Evolutionary conservation across 1,140 invertebrate species (phyloP).

Genomic region (Microplitis mediator): DNA sequence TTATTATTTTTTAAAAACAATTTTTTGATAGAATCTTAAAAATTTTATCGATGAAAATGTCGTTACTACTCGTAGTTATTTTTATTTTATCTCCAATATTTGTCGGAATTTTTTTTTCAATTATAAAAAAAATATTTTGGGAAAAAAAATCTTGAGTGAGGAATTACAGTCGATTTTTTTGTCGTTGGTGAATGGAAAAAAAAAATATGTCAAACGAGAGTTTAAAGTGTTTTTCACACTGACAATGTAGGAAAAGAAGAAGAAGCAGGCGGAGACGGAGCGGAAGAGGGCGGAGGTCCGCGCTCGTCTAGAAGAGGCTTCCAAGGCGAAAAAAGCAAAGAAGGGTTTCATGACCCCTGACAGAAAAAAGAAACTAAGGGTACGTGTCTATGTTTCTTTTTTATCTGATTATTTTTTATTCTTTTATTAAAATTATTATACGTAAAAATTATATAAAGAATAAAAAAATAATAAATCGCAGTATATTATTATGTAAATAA

Average conservation of each 20-base stretch:
- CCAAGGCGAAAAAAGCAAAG: conserved; percentile 94
- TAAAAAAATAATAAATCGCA: too few species aligned
- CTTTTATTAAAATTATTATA: not conserved
- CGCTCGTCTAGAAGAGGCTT: conserved; percentile 93
- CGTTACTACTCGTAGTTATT: too few species aligned
- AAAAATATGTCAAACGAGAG: conserved; percentile 6
- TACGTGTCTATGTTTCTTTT: conserved; percentile 61
- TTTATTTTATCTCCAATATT: not conserved
- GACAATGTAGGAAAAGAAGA: conserved; percentile 82
- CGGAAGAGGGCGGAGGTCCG: conserved; percentile 94
- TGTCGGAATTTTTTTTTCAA: not conserved
- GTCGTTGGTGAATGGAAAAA: not conserved
- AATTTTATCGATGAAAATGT: too few species aligned
- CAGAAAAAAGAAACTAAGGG: conserved; percentile 97
- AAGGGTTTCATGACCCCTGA: conserved; percentile 99
- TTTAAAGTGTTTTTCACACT: conserved; percentile 43
- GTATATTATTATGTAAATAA: too few species aligned
- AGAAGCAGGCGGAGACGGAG: conserved; percentile 92
- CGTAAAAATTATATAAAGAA: too few species aligned
- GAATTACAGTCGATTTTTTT: conserved; percentile 19
- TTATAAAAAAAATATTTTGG: not conserved
- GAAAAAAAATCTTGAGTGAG: not conserved
- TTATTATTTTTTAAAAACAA: too few species aligned
- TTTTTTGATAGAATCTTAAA: too few species aligned
- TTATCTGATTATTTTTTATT: not conserved